Conservation (phyloP, 2,888 invertebrate genomes). For the Catotricha subobsoleta region DNA sequence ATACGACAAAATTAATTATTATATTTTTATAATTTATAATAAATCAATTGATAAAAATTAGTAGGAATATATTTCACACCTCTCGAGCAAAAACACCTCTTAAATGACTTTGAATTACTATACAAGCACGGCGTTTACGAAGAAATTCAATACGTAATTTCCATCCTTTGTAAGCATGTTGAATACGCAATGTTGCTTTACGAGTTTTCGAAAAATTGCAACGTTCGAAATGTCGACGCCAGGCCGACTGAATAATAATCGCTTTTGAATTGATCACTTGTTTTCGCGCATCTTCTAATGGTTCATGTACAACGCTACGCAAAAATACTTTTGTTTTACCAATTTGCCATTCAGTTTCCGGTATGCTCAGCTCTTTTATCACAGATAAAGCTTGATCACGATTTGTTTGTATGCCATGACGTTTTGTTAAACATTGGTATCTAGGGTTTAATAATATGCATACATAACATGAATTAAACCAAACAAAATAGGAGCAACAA, state of each 20-base stretch:
- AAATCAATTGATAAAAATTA: neutral
- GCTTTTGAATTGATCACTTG: slow-evolving; percentile 51
- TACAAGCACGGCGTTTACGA: slow-evolving; percentile 59
- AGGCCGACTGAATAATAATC: slow-evolving; percentile 56
- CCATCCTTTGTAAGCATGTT: slow-evolving; percentile 75
- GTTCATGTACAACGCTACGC: slow-evolving; percentile 60
- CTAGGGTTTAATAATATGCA: neutral
- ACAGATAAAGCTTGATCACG: slow-evolving; percentile 24
- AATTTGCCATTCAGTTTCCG: slow-evolving; percentile 69
- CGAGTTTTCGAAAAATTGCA: slow-evolving; percentile 48
- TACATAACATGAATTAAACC: neutral
- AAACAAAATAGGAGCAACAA: neutral
- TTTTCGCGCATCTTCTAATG: slow-evolving; percentile 62
- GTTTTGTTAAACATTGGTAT: slow-evolving; percentile 44
- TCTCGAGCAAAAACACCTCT: slow-evolving; percentile 82
- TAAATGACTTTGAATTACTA: slow-evolving; percentile 71
- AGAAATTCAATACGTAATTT: slow-evolving; percentile 64
- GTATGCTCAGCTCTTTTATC: slow-evolving; percentile 45
- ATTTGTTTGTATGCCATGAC: slow-evolving; percentile 17
- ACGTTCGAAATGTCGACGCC: slow-evolving; percentile 44
- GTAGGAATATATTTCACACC: no score
- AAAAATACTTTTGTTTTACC: slow-evolving; percentile 76
- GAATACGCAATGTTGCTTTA: slow-evolving; percentile 52
- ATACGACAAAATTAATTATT: slow-evolving; percentile 2
- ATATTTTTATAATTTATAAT: slow-evolving; percentile 1